These are phyloP conservation scores for Perdix hodgsoniae DNA, from an alignment of 2,797 vertebrate species.

Conservation along the genomic window DNA sequence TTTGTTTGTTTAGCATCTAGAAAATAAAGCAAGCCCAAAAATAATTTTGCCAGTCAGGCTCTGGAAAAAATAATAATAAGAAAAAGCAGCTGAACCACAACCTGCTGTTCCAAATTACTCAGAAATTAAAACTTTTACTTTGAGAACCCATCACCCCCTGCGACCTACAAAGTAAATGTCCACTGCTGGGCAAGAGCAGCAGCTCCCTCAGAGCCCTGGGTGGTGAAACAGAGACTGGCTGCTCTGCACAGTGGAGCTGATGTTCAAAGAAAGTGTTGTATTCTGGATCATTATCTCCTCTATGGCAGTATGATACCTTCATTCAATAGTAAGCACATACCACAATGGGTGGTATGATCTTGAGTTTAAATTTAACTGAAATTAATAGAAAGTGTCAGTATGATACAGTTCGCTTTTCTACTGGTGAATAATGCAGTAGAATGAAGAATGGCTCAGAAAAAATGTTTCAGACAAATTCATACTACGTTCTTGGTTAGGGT, in stretches of 20 bases:
- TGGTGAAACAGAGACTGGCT: not conserved
- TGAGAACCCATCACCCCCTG: not conserved
- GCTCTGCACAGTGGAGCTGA: not conserved
- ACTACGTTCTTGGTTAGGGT: not conserved
- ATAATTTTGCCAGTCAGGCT: not conserved
- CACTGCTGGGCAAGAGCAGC: not conserved
- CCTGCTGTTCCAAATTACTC: not conserved
- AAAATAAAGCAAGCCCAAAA: not conserved
- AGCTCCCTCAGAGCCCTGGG: not conserved
- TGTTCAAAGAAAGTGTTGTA: fast-evolving
- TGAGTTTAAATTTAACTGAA: not conserved
- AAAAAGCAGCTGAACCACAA: not conserved
- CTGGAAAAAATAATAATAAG: not conserved
- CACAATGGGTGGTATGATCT: not conserved
- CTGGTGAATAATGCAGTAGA: not conserved
- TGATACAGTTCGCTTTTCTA: not conserved
- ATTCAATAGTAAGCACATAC: not conserved
- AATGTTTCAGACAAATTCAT: not conserved
- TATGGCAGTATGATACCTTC: not conserved
- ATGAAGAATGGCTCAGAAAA: not conserved
- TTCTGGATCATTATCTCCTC: not conserved
- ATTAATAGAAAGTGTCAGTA: not conserved
- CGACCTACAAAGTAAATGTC: not conserved
- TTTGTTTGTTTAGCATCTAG: not conserved
- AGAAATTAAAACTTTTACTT: not conserved